Conservation (phyloP, 2,113 vertebrate species). For the Calyptommatus sinebrachiatus region DNA sequence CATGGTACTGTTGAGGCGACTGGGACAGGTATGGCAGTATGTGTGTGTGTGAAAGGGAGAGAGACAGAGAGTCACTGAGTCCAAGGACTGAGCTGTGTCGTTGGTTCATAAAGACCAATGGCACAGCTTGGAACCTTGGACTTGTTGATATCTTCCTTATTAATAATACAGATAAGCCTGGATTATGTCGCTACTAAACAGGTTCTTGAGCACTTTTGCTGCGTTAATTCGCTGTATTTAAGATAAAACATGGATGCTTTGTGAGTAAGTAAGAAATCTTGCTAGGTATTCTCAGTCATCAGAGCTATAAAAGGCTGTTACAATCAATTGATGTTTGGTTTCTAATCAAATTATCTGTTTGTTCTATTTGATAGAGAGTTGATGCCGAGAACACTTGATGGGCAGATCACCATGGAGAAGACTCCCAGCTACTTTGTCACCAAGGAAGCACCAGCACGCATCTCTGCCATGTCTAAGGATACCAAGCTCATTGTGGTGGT, state of each 20-base stretch:
- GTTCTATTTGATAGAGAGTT: slow-evolving; percentile 76
- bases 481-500: slow-evolving; percentile 90
- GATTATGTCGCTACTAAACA: neutral
- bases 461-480: slow-evolving; percentile 83
- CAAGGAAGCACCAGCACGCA: slow-evolving; percentile 82
- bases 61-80: too few species aligned
- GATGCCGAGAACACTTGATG: slow-evolving; percentile 88
- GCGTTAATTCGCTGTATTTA: neutral
- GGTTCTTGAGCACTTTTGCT: neutral
- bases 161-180: neutral
- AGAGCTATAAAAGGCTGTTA: neutral
- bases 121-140: too few species aligned
- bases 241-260: neutral
- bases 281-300: slow-evolving; percentile 30
- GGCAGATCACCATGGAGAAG: slow-evolving; percentile 91
- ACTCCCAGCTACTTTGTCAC: slow-evolving; percentile 91
- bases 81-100: too few species aligned
- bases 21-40: too few species aligned
- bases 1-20: too few species aligned
- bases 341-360: neutral
- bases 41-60: too few species aligned
- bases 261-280: neutral
- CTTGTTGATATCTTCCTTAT: too few species aligned
- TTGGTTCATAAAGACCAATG: too few species aligned
- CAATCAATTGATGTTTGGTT: neutral